Evolutionary conservation across 2,797 vertebrate species (phyloP).

Genomic region (Enteromius anoplus): DNA sequence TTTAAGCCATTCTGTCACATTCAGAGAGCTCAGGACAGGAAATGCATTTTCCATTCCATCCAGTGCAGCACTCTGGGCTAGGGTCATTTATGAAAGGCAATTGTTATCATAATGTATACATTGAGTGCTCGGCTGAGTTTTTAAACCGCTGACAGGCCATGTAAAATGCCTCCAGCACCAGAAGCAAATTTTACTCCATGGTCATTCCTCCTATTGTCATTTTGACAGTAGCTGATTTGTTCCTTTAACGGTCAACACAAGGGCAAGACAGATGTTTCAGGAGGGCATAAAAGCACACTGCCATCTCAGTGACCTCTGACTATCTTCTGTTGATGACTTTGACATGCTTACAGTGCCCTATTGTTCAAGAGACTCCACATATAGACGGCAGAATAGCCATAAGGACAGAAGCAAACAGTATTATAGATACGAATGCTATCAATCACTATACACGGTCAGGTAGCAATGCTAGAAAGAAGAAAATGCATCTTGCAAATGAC

Average conservation of each 20-base stretch:
- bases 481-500: slow-evolving; percentile 26
- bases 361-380: slow-evolving; percentile 15
- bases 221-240: slow-evolving; percentile 2
- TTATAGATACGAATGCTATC: slow-evolving; percentile 57
- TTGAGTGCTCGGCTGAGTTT: slow-evolving; percentile 17
- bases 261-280: slow-evolving; percentile 3
- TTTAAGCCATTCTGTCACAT: slow-evolving; percentile 45
- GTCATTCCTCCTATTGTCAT: background rate
- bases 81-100: slow-evolving; percentile 36
- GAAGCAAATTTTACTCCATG: background rate
- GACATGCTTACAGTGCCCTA: slow-evolving; percentile 1
- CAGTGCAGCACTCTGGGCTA: slow-evolving; percentile 23
- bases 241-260: slow-evolving; percentile 1
- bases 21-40: slow-evolving; percentile 22
- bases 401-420: slow-evolving; percentile 44
- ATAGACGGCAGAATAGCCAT: background rate
- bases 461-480: slow-evolving; percentile 17
- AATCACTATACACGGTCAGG: slow-evolving; percentile 34
- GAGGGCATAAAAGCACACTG: background rate
- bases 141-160: slow-evolving; percentile 15
- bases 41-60: slow-evolving; percentile 42
- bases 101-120: slow-evolving; percentile 42
- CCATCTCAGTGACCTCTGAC: background rate
- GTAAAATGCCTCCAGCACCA: background rate
- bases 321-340: slow-evolving; percentile 6